Conservation (phyloP, 1,140 invertebrate genomes). For the Dolichoris vasculosae region DNA sequence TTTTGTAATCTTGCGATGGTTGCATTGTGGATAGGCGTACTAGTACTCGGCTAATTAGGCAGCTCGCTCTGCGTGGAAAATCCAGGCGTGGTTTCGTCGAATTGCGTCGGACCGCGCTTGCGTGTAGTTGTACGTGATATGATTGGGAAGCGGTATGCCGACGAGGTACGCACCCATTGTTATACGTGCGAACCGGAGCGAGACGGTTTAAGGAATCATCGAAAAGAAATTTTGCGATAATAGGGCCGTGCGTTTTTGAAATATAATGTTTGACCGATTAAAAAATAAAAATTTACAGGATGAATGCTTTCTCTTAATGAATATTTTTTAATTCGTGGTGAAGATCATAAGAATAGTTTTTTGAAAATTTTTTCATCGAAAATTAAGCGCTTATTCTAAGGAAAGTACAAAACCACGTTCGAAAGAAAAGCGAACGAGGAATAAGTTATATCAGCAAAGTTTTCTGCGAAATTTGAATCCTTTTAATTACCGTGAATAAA, state of each 20-base stretch:
- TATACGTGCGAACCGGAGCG: not conserved
- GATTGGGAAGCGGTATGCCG: not conserved
- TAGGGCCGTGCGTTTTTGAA: too few relatives aligned
- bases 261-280: too few relatives aligned
- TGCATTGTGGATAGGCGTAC: not conserved
- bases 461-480: not conserved
- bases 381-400: not conserved
- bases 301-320: not conserved
- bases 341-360: not conserved
- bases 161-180: too few relatives aligned
- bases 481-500: not conserved
- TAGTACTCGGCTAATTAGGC: constrained; percentile 21
- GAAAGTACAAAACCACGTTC: not conserved
- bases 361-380: not conserved
- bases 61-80: not conserved
- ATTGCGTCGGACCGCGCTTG: too few relatives aligned
- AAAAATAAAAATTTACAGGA: not conserved
- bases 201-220: not conserved
- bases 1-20: constrained; percentile 10
- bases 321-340: not conserved
- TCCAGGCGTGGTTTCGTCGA: not conserved
- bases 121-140: not conserved
- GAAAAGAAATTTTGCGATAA: not conserved
- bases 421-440: not conserved
- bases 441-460: not conserved